Evolutionary conservation across 2,888 invertebrate species (phyloP).

Genomic region (Chaetogeoica ovagalla): DNA sequence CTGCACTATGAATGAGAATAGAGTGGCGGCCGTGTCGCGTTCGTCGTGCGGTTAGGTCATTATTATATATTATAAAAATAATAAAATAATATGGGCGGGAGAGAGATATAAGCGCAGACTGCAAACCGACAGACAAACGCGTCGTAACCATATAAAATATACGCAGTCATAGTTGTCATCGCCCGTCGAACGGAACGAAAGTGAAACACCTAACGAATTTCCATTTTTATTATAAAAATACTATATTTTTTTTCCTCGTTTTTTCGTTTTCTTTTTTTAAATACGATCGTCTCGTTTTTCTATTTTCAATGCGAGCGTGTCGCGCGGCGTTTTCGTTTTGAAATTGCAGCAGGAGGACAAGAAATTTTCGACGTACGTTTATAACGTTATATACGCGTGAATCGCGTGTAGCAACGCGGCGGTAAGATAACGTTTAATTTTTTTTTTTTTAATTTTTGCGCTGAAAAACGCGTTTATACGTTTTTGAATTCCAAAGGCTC

Average conservation of each 20-base stretch:
- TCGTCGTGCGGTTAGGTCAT: not conserved
- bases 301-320: conserved; percentile 11
- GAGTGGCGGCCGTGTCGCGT: conserved; percentile 14
- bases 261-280: too few species aligned
- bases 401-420: too few species aligned
- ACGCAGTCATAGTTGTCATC: conserved; percentile 49
- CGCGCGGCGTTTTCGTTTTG: conserved; percentile 1
- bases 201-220: conserved; percentile 42
- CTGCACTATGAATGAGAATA: conserved; percentile 48
- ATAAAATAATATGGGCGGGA: conserved; percentile 13
- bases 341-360: not conserved
- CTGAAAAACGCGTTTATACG: too few species aligned
- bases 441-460: too few species aligned
- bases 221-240: conserved; percentile 16
- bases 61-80: not conserved
- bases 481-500: too few species aligned
- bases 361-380: too few species aligned
- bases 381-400: too few species aligned
- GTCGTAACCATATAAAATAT: conserved; percentile 19
- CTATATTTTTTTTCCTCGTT: not conserved
- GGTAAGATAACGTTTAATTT: too few species aligned
- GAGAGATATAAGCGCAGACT: conserved; percentile 38
- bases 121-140: conserved; percentile 42
- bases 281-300: not conserved
- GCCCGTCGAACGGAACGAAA: conserved; percentile 51